Base-by-base conservation (phyloP, 2,113 vertebrate genomes). In the Eonycteris spelaea region DNA sequence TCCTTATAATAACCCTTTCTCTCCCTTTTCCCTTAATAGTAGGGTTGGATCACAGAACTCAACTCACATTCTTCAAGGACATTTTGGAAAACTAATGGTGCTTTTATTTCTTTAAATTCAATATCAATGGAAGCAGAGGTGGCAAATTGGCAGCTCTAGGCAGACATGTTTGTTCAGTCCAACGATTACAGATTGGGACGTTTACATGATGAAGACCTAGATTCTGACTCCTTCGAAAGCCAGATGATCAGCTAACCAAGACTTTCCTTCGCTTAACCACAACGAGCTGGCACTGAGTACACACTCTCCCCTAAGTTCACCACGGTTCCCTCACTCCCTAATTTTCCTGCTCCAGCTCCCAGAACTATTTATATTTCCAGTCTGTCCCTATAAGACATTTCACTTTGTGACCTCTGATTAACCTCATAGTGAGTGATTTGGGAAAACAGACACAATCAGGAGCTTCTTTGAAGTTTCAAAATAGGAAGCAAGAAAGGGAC, bases 61-160 rank as follows among this genome's bases (percentile, higher is more conserved):
- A 48, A 30, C 24, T 94, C 26, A 70, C 3, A 80, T 83, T 89
- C 70, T 91, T 91, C 90, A 83, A 70, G 70, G 77, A 48, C 18
- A 55, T 65, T 88, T 65, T 7, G 22, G 63, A 92, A 48, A 68
- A 10, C 63, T 71, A 24, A 24, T 24, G 3, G 6, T 68, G 30
- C n/a, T 78, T 78, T 95, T 78, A 78, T 45, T 79, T 70, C 43
- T 96, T 79, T 80, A 26, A 88, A 51, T 57, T 95, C 65, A 92
- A 63, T 74, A 68, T 38, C 73, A 92, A 5, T 45, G 38, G 63
- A 14, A 57, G 18, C 63, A 77, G 21, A 95, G 43, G 15, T 67
- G 83, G 22, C 11, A 86, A 77, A 86, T 53, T 53, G 65, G 63
- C 30, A 73, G 45, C 61, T 30, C 13, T 71, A 24, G 75, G n/a